Percentiles rank a stretch among this genome's conserved stretches.
Conservation (phyloP, 2,888 invertebrate genomes). For the Creontiades dilutus region DNA sequence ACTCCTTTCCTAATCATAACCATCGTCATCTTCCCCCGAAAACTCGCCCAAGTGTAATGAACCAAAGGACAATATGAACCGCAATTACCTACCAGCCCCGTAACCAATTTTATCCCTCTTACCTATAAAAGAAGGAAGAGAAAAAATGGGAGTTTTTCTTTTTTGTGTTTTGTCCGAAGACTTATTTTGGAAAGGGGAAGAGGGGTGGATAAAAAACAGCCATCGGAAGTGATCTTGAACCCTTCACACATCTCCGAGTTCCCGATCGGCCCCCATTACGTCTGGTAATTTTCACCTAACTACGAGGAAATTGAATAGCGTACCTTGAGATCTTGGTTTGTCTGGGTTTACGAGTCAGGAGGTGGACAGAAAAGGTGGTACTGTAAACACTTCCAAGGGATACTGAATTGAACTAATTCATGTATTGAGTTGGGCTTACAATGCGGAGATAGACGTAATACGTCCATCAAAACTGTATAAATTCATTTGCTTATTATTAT, state of each 20-base stretch:
- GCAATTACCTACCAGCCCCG: slow-evolving; percentile 71
- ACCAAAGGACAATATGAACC: slow-evolving; percentile 72
- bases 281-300: slow-evolving; percentile 40
- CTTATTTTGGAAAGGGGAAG: slow-evolving; percentile 34
- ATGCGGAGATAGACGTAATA: too few species aligned
- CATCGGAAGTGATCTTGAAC: slow-evolving; percentile 65
- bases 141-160: slow-evolving; percentile 26
- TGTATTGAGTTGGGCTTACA: too few species aligned
- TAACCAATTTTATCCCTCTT: slow-evolving; percentile 71
- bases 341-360: background rate
- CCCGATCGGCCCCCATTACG: slow-evolving; percentile 50
- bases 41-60: slow-evolving; percentile 67
- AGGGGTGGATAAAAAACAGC: slow-evolving; percentile 51
- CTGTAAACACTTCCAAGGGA: too few species aligned
- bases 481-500: too few species aligned
- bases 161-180: slow-evolving; percentile 12
- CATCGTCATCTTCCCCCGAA: slow-evolving; percentile 60
- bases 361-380: too few species aligned
- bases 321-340: background rate
- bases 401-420: too few species aligned
- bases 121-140: slow-evolving; percentile 47
- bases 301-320: slow-evolving; percentile 34
- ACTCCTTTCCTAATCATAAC: slow-evolving; percentile 51
- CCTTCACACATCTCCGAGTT: slow-evolving; percentile 48
- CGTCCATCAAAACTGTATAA: too few species aligned